Conservation (phyloP, 2,888 invertebrate species). For the Leptopterna dolabrata region DNA sequence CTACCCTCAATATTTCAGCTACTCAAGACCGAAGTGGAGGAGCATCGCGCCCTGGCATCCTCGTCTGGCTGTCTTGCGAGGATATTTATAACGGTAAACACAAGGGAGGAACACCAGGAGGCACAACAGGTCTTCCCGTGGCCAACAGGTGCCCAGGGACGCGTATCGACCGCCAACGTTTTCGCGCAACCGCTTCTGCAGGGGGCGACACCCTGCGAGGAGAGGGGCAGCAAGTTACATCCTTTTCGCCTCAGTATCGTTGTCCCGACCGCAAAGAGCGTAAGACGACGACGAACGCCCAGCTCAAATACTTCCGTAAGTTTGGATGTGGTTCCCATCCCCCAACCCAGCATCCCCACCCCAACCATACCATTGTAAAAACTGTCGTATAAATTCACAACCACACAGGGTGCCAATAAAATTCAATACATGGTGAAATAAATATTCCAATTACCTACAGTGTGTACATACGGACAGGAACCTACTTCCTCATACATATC, state of each 20-base stretch:
- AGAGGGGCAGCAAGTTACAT: constrained; percentile 23
- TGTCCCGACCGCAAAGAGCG: neutral
- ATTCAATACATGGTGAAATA: too few relatives aligned
- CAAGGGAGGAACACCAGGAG: neutral
- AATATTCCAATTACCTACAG: too few relatives aligned
- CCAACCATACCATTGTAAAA: neutral
- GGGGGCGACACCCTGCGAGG: constrained; percentile 15
- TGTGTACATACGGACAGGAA: too few relatives aligned
- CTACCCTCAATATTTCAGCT: too few relatives aligned
- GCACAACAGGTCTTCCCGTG: constrained; percentile 34
- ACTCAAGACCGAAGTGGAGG: neutral
- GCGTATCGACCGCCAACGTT: constrained; percentile 8
- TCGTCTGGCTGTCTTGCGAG: neutral
- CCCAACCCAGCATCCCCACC: neutral
- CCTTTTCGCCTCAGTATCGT: constrained; percentile 33
- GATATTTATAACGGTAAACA: constrained; percentile 42
- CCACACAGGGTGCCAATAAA: neutral
- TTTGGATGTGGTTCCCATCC: constrained; percentile 35
- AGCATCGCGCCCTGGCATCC: neutral
- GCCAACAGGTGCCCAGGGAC: constrained; percentile 38
- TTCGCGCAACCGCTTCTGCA: constrained; percentile 16
- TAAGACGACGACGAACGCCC: neutral
- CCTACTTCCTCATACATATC: too few relatives aligned
- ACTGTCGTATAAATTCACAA: neutral
- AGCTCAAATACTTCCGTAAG: constrained; percentile 24